Percentiles rank a stretch among this genome's conserved stretches.
Conservation (phyloP, 2,888 invertebrate species). For the Euclidia mi region DNA sequence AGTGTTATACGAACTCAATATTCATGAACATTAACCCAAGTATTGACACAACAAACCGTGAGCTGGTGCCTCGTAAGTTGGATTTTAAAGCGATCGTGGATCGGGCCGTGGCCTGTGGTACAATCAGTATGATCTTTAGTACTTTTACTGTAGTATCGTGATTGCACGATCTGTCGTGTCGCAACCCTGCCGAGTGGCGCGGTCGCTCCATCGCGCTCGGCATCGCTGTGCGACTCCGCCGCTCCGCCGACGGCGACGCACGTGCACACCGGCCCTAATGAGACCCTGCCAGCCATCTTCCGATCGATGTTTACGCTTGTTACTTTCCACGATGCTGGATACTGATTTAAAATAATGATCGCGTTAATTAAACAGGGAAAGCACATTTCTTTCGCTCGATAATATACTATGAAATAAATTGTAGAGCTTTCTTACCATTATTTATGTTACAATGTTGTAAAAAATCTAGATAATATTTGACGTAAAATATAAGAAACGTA, state of each 20-base stretch:
- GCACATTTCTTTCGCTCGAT: background rate
- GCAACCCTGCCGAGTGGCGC: conserved; percentile 61
- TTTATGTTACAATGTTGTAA: background rate
- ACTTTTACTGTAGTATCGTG: conserved; percentile 44
- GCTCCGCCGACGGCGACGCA: conserved; percentile 83
- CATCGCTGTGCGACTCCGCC: conserved; percentile 38
- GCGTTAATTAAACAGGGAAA: conserved; percentile 35
- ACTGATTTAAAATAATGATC: conserved; percentile 56
- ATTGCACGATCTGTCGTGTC: conserved; percentile 51
- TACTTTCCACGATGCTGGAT: conserved; percentile 64
- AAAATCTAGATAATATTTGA: background rate
- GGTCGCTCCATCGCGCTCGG: conserved; percentile 39
- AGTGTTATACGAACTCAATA: conserved; percentile 30
- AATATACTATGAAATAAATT: background rate
- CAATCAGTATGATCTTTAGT: conserved; percentile 40
- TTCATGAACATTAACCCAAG: conserved; percentile 21
- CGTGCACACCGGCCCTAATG: conserved; percentile 79
- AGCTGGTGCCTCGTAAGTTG: conserved; percentile 22
- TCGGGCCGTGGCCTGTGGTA: conserved; percentile 15
- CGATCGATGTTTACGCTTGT: conserved; percentile 73
- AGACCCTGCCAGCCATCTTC: conserved; percentile 78
- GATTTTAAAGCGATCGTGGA: conserved; percentile 12
- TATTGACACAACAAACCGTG: conserved; percentile 24
- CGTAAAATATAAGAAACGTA: conserved; percentile 9
- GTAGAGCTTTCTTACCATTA: no score